A percentile compares a stretch with the other conserved stretches of the same genome.
These are phyloP conservation scores for Xiphophorus couchianus DNA, from an alignment of 2,113 vertebrate species.

Conservation along the genomic window DNA sequence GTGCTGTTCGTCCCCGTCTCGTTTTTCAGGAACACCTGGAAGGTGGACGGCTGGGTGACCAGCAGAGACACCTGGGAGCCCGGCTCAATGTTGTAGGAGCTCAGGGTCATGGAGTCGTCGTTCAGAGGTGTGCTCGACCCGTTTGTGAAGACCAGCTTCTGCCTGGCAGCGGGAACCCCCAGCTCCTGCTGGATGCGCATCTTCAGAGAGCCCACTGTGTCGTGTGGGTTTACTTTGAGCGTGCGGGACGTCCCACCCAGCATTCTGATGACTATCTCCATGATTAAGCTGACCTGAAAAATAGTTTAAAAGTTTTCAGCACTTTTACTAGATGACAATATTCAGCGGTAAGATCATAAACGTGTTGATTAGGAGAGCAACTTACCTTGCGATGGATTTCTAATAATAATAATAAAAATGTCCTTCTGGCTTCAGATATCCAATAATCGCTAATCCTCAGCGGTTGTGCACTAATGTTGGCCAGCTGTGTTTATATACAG, in stretches of 20 bases:
- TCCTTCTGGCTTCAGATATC: neutral
- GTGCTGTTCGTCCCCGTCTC: constrained; percentile 32
- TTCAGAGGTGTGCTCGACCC: constrained; percentile 25
- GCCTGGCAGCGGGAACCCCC: fast-evolving
- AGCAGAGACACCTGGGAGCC: constrained; percentile 66
- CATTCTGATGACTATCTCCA: constrained; percentile 52
- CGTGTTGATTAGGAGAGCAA: neutral
- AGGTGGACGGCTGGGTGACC: constrained; percentile 25
- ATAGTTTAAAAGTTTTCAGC: neutral
- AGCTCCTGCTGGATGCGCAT: neutral
- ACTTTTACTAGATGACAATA: neutral
- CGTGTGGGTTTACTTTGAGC: constrained; percentile 65
- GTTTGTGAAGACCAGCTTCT: constrained; percentile 53
- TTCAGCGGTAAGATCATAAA: neutral
- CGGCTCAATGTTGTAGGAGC: constrained; percentile 40
- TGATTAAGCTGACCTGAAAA: constrained; percentile 22
- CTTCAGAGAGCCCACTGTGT: constrained; percentile 59
- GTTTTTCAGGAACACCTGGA: constrained; percentile 73
- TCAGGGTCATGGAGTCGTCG: constrained; percentile 23
- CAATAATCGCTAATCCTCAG: neutral
- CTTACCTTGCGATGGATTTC: neutral
- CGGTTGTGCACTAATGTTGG: neutral
- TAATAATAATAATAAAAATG: fast-evolving
- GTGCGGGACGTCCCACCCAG: neutral
- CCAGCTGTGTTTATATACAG: neutral